phyloP scores from a whole-genome alignment of 2,888 invertebrate species.

The Abrostola tripartita region DNA sequence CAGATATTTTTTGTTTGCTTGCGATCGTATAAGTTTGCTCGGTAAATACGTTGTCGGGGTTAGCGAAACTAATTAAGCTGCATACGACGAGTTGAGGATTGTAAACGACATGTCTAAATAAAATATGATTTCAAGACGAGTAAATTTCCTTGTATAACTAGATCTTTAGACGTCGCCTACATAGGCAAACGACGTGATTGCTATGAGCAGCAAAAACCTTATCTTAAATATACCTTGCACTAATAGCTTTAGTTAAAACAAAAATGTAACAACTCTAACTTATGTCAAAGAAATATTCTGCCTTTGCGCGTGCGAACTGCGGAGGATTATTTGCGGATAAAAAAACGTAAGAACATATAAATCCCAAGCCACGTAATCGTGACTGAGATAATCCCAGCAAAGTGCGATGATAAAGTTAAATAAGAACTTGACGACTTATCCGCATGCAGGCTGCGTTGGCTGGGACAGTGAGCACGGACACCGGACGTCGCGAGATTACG shows the following conservation, averaged over 20 bases:
- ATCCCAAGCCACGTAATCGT: slow-evolving; percentile 39
- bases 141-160: slow-evolving; percentile 14
- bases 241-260: slow-evolving; percentile 8
- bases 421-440: slow-evolving; percentile 26
- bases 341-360: slow-evolving; percentile 29
- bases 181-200: slow-evolving; percentile 9
- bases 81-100: slow-evolving; percentile 1
- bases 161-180: slow-evolving; percentile 8
- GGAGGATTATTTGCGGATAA: slow-evolving; percentile 35
- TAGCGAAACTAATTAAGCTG: slow-evolving; percentile 16
- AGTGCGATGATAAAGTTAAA: slow-evolving; percentile 29
- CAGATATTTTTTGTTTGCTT: slow-evolving; percentile 19
- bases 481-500: slow-evolving; percentile 1
- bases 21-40: slow-evolving; percentile 26
- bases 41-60: slow-evolving; percentile 13
- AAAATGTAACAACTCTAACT: slow-evolving; percentile 31
- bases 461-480: background rate
- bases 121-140: slow-evolving; percentile 6
- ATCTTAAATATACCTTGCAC: slow-evolving; percentile 23
- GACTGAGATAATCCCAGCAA: slow-evolving; percentile 34
- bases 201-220: slow-evolving; percentile 2
- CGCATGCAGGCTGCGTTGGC: slow-evolving; percentile 3
- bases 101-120: slow-evolving; percentile 15
- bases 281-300: slow-evolving; percentile 34
- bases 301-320: slow-evolving; percentile 42